Evolutionary conservation across 2,888 invertebrate genomes (phyloP).

Genomic region (Esperia sulphurella): DNA sequence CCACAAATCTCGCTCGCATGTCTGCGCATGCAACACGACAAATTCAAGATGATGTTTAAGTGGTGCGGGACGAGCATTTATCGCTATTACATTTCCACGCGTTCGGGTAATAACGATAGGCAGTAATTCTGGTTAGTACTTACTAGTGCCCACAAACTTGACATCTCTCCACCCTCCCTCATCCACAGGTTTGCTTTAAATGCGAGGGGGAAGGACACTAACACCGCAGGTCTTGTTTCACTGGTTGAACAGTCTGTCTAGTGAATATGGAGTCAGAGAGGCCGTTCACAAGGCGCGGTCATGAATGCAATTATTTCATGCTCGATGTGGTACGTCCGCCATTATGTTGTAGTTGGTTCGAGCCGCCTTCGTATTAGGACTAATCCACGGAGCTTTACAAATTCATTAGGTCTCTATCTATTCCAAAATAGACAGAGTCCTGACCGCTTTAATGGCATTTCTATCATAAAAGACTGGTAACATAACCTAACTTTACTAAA

Average conservation of each 20-base stretch:
- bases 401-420: no score
- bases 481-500: no score
- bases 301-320: conserved; percentile 69
- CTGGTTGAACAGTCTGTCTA: conserved; percentile 15
- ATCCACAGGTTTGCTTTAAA: not conserved
- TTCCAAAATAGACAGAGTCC: no score
- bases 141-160: not conserved
- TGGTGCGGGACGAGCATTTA: conserved; percentile 28
- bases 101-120: conserved; percentile 56
- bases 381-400: no score
- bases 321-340: conserved; percentile 59
- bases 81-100: conserved; percentile 37
- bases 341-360: conserved; percentile 35
- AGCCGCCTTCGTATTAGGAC: conserved; percentile 7
- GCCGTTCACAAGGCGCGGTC: conserved; percentile 63
- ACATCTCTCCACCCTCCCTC: not conserved
- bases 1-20: not conserved
- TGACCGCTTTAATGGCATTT: no score
- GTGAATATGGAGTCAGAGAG: conserved; percentile 35
- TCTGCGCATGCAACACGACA: conserved; percentile 54
- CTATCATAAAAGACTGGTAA: no score
- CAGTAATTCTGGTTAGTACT: conserved; percentile 31
- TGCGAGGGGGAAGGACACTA: not conserved
- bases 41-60: conserved; percentile 52
- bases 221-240: not conserved